A percentile compares a stretch with the other conserved stretches of the same genome.
Evolutionary conservation across 2,113 vertebrate species (phyloP).

Genomic region (Oplegnathus fasciatus): DNA sequence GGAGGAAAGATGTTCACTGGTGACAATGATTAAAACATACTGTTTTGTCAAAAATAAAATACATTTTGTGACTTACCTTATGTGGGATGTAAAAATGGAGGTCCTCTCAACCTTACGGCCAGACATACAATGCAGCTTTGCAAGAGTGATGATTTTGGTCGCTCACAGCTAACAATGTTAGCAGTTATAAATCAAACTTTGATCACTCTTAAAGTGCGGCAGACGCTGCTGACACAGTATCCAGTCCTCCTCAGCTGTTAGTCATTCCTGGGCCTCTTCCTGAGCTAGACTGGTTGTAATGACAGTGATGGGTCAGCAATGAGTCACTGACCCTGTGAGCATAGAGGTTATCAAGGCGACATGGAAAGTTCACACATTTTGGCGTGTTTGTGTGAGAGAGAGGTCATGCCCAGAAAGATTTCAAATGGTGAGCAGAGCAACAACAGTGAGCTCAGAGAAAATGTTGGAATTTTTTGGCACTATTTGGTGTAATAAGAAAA

Average conservation of each 20-base stretch:
- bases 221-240: background rate
- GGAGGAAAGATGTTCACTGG: background rate
- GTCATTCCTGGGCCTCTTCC: background rate
- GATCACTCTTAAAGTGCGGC: background rate
- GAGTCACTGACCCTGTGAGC: background rate
- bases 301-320: background rate
- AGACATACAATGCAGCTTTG: too few relatives aligned
- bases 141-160: background rate
- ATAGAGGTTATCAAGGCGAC: background rate
- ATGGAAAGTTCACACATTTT: background rate
- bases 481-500: too few relatives aligned
- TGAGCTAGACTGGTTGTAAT: background rate
- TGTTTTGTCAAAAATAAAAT: background rate
- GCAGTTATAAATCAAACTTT: background rate
- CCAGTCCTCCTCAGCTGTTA: background rate
- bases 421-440: too few relatives aligned
- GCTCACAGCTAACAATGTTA: background rate
- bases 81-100: background rate
- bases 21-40: background rate
- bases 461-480: too few relatives aligned
- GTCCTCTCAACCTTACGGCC: background rate
- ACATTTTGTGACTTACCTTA: background rate
- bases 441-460: too few relatives aligned
- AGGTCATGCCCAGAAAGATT: background rate
- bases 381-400: background rate